Percentiles rank a stretch among this genome's conserved stretches.
Conservation (phyloP, 2,113 vertebrate species). For the Laterallus jamaicensis region DNA sequence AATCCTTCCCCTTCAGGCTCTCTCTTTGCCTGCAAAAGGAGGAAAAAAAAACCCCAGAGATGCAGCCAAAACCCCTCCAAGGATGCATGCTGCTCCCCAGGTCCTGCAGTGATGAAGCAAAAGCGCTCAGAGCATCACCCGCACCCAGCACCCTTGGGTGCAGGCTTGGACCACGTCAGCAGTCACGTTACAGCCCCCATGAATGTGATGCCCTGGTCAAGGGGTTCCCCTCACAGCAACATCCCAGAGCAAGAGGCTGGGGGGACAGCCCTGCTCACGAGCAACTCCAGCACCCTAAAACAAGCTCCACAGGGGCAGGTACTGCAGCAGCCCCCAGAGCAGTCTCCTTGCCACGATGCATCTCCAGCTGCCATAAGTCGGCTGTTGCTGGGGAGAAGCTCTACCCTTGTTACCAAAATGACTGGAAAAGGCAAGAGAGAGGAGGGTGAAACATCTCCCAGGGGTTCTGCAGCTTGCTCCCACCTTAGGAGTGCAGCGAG, state of each 20-base stretch:
- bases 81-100: too few relatives aligned
- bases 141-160: background rate
- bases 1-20: background rate
- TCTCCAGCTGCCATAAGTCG: background rate
- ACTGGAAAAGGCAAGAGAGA: background rate
- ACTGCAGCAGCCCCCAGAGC: background rate
- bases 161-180: background rate
- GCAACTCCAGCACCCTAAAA: background rate
- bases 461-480: fast-evolving
- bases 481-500: background rate
- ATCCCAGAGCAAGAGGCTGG: background rate
- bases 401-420: fast-evolving
- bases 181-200: background rate
- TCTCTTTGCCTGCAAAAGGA: fast-evolving
- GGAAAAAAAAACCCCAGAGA: fast-evolving
- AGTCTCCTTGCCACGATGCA: fast-evolving
- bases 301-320: fast-evolving
- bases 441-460: background rate
- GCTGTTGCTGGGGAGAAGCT: background rate
- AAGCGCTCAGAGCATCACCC: background rate
- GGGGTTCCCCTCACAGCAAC: background rate
- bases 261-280: fast-evolving
- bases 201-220: background rate
- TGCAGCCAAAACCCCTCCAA: background rate
- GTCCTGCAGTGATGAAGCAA: background rate